Evolutionary conservation across 2,797 vertebrate species (phyloP).

Genomic region (Podarcis lilfordi): DNA sequence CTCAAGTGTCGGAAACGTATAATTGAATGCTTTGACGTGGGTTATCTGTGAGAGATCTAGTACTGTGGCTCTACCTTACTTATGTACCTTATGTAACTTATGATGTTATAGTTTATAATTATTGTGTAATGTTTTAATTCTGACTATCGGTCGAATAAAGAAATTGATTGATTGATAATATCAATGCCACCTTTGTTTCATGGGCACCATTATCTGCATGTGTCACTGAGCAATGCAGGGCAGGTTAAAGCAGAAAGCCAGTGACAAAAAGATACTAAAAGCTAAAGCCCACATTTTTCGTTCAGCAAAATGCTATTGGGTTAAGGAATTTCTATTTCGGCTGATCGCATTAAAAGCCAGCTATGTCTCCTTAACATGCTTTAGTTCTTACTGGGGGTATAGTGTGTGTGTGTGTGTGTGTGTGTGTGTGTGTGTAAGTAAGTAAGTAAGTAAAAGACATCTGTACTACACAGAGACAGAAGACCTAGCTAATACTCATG

Average conservation of each 20-base stretch:
- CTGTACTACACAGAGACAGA: not conserved
- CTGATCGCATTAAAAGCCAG: not conserved
- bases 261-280: slow-evolving; percentile 28
- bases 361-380: not conserved
- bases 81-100: too few species aligned
- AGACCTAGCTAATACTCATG: not conserved
- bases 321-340: not conserved
- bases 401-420: too few species aligned
- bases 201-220: slow-evolving; percentile 18
- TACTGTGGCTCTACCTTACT: too few species aligned
- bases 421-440: too few species aligned
- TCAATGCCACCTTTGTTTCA: slow-evolving; percentile 53
- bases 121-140: too few species aligned
- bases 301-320: not conserved
- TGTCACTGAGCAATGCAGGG: not conserved
- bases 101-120: too few species aligned
- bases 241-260: slow-evolving; percentile 51
- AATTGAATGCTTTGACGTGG: too few species aligned
- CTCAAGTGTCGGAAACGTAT: too few species aligned
- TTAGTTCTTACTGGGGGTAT: not conserved
- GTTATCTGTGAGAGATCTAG: too few species aligned
- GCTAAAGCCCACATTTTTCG: not conserved
- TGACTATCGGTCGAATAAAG: too few species aligned
- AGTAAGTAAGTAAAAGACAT: not conserved
- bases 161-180: too few species aligned